Base-by-base conservation (phyloP, 53 echinoderm and acorn worm genomes). In the Apostichopus leukothele region DNA sequence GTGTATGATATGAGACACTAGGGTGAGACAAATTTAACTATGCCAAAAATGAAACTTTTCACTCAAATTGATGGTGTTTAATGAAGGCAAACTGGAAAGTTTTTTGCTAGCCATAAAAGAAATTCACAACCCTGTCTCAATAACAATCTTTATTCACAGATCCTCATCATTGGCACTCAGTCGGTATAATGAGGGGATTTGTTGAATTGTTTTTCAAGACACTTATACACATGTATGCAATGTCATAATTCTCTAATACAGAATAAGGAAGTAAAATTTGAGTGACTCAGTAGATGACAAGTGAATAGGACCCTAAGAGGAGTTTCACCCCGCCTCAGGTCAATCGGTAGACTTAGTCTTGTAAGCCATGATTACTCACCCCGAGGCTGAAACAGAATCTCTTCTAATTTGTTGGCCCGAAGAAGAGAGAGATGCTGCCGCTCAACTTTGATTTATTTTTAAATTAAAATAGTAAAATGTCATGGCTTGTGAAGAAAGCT, bases 391-490 rank as follows among this genome's bases (percentile, higher is more conserved):
- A 81, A 81, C 59, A 54, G 81, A 16, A 81, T 81, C 81, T 55
- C 59, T 59, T 55, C 81, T 81, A 81, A 81, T 81, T 81, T 81
- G 81, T 81, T 52, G 81, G 59, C 54, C 81, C 20, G 59, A 81
- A 59, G 59, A 81, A 81, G 55, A 51, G 81, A 59, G 52, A 57
- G 81, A 81, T 54, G 81, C 53, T 55, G 81, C 81, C 53, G 54
- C 23, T 81, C 81, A 81, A 81, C 81, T 81, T 81, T 81, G 80
- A 81, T 81, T 81, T 81, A 81, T 81, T 81, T 81, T 81, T 81
- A 81, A 81, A 81, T 81, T 81, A 81, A 81, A 81, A 81, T 51
- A 54, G 81, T 81, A 81, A 81, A 81, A 81, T 22, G 81, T 81
- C 81, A 81, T 81, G 59, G 55, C 81, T 81, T 55, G 81, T 55